These are phyloP conservation scores for Cassiopea andromeda DNA, from an alignment of 30 jellyfish, hydroid and myxozoan genomes.

Conservation along the genomic window DNA sequence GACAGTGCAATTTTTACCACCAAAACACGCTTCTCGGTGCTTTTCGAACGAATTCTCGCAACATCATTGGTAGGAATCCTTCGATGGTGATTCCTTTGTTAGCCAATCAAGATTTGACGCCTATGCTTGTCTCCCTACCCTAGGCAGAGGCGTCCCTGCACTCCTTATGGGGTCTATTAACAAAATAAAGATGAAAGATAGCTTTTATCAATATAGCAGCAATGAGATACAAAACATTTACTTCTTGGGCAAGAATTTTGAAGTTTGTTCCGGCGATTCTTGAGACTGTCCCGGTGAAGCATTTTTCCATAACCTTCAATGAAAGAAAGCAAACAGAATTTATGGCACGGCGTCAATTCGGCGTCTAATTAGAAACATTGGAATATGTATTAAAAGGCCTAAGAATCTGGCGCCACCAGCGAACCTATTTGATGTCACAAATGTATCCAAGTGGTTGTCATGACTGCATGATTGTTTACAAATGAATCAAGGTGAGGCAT, in stretches of 20 bases:
- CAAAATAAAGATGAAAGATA: too few relatives aligned
- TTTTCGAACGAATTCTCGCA: too few relatives aligned
- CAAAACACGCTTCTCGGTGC: too few relatives aligned
- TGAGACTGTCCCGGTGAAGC: slow-evolving; percentile 87
- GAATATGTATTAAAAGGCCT: background rate
- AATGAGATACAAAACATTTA: background rate
- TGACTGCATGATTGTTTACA: slow-evolving; percentile 5
- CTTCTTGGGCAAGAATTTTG: slow-evolving; percentile 86
- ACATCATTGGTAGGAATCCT: too few relatives aligned
- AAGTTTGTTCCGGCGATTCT: slow-evolving; percentile 76
- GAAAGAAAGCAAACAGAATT: background rate
- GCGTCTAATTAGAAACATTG: background rate
- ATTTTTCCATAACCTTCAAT: slow-evolving; percentile 74
- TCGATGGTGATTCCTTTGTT: too few relatives aligned
- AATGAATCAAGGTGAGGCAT: background rate
- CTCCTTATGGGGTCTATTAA: too few relatives aligned
- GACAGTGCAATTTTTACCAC: too few relatives aligned
- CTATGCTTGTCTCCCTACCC: too few relatives aligned
- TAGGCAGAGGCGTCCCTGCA: too few relatives aligned
- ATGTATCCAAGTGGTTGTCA: slow-evolving; percentile 35
- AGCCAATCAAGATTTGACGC: too few relatives aligned
- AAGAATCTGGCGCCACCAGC: background rate
- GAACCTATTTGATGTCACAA: slow-evolving; percentile 47
- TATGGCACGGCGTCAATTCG: background rate
- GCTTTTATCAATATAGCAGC: too few relatives aligned